Conservation (phyloP, 2,888 invertebrate species). For the Nemurella pictetii region DNA sequence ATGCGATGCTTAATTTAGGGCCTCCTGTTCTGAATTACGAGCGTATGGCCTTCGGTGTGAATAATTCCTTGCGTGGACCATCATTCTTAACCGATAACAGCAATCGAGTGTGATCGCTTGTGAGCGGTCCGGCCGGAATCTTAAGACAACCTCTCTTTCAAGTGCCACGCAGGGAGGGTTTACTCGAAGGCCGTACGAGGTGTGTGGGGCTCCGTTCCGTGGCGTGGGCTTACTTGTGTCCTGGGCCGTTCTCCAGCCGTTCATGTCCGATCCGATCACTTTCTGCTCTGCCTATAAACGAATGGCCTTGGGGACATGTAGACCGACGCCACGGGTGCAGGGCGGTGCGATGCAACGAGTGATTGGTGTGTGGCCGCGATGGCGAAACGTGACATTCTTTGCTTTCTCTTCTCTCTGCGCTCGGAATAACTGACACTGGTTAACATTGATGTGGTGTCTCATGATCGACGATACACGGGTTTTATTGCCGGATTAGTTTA, state of each 20-base stretch:
- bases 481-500: background rate
- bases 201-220: background rate
- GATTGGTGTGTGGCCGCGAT: constrained; percentile 10
- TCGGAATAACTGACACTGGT: background rate
- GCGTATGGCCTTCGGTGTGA: background rate
- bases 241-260: background rate
- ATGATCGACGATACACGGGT: background rate
- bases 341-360: background rate
- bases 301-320: background rate
- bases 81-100: background rate
- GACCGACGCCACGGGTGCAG: background rate
- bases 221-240: background rate
- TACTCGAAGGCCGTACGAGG: background rate
- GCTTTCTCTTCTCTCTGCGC: background rate
- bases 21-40: constrained; percentile 5
- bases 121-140: background rate
- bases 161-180: background rate
- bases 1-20: constrained; percentile 23
- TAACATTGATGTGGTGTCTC: background rate
- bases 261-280: background rate
- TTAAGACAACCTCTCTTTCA: background rate
- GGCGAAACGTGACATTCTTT: constrained; percentile 10
- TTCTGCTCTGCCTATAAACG: background rate
- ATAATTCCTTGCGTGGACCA: background rate
- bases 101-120: background rate